Evolutionary conservation across 2,888 invertebrate genomes (phyloP), one percentile per base, ranked within the genome.

Genomic region (Melangyna quadrimaculata): DNA sequence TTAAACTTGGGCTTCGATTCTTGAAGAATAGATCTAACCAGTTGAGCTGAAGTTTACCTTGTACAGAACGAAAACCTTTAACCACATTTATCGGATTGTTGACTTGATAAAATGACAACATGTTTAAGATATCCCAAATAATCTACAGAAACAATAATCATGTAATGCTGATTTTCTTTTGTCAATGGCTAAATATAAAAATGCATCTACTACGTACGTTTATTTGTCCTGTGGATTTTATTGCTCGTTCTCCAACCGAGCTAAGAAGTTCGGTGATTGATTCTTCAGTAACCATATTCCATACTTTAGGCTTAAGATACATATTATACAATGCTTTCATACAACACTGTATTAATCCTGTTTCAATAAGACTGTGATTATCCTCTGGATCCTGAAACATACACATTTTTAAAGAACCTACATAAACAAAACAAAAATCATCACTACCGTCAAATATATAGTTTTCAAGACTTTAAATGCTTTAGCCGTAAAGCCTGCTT

Each of bases 41-140:
- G 37, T 90, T 89, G 1, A 90, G 73, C 72, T 91, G 90, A 22
- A 92, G 88, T 45, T 89, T 89, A 0, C 91, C 91, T 45, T 91
- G 92, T 5, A 90, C 89, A 0, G 91, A 88, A 6, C 92, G 91
- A 70, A 91, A 91, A 24, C 89, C 90, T 78, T 89, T 89, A 24
- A 91, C 88, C 10, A 91, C 89, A 55, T 86, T 87, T n/a, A 88
- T 77, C 2, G 89, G 88, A 78, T 91, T 90, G 27, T 90, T 90
- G 40, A 90, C 89, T 88, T 92, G 91, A 78, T 91, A 90, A 77
- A 90, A 91, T 10, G 91, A 88, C 37, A 92, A 61, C 87, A 91
- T 89, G 73, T 92, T 92, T 3, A 92, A 87, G 35, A 92, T 89
- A 45, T 92, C 92, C 92, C 92, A 92, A 17, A 92, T 88, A 35